These are phyloP conservation scores for Polydrusus pterygomalis DNA, from an alignment of 2,888 invertebrate species.

Conservation along the genomic window DNA sequence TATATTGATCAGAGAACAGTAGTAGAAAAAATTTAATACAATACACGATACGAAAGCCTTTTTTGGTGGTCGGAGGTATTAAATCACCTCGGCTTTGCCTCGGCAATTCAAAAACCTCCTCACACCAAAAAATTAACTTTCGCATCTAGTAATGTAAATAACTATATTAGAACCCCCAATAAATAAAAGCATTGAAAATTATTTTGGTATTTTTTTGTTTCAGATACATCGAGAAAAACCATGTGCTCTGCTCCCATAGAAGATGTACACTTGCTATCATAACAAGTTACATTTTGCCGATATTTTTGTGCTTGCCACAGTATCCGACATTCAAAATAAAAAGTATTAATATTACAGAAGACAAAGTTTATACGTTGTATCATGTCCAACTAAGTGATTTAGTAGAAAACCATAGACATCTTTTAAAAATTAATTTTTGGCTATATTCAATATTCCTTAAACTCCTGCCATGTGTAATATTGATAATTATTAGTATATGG, in stretches of 20 bases:
- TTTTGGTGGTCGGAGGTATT: too few species aligned
- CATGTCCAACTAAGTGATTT: slow-evolving; percentile 73
- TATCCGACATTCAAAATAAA: slow-evolving; percentile 82
- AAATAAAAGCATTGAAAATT: too few species aligned
- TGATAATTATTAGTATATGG: slow-evolving; percentile 84
- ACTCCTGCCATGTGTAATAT: slow-evolving; percentile 84
- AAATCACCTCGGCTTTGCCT: too few species aligned
- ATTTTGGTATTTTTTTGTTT: slow-evolving; percentile 57
- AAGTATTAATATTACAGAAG: slow-evolving; percentile 74
- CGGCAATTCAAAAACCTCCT: too few species aligned
- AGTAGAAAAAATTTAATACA: too few species aligned
- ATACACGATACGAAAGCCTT: too few species aligned
- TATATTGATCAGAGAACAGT: too few species aligned
- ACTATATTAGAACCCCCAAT: too few species aligned
- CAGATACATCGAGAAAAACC: slow-evolving; percentile 87
- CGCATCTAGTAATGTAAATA: too few species aligned
- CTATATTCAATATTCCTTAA: slow-evolving; percentile 88
- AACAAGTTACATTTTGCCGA: slow-evolving; percentile 84
- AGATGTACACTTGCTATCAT: slow-evolving; percentile 86
- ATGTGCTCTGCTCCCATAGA: slow-evolving; percentile 83
- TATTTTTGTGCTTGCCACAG: slow-evolving; percentile 88
- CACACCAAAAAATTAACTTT: too few species aligned
- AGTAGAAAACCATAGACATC: slow-evolving; percentile 67
- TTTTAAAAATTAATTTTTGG: slow-evolving; percentile 82
- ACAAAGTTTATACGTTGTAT: slow-evolving; percentile 77